Conservation (phyloP, 2,888 invertebrate genomes). For the Epistrophella euchroma region DNA sequence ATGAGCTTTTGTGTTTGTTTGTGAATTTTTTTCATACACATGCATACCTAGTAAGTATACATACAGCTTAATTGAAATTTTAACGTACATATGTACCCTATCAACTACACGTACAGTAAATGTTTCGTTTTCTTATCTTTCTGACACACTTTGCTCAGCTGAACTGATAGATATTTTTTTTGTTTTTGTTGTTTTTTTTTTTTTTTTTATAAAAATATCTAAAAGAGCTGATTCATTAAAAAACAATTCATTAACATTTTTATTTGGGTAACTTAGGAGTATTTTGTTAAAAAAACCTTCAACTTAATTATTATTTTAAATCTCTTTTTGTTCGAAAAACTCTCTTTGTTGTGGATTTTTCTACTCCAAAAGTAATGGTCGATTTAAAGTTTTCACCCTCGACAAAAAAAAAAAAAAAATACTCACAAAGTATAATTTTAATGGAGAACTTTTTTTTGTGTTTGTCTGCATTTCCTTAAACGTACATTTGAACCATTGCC, state of each 20-base stretch:
- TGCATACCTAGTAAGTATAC: not conserved
- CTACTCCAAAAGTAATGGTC: too few species aligned
- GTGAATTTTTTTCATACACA: not conserved
- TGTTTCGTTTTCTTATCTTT: slow-evolving; percentile 40
- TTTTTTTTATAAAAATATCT: not conserved
- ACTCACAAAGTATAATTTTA: too few species aligned
- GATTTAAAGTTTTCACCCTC: too few species aligned
- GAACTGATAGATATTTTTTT: slow-evolving; percentile 33
- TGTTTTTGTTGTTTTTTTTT: not conserved
- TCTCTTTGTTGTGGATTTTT: too few species aligned
- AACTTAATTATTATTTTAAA: too few species aligned
- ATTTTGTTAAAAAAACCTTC: too few species aligned
- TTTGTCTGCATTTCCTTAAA: too few species aligned
- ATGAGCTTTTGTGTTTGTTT: not conserved
- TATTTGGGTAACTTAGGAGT: too few species aligned
- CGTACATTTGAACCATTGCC: too few species aligned
- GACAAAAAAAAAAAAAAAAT: too few species aligned
- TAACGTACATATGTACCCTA: not conserved
- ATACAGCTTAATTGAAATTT: not conserved
- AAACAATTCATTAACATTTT: not conserved
- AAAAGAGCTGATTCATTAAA: not conserved
- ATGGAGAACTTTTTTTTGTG: too few species aligned
- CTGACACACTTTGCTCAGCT: slow-evolving; percentile 61
- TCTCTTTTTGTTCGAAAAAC: not conserved
- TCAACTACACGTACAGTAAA: not conserved